phyloP scores from a whole-genome alignment of 1,140 invertebrate species.

The Drosophila saltans region DNA sequence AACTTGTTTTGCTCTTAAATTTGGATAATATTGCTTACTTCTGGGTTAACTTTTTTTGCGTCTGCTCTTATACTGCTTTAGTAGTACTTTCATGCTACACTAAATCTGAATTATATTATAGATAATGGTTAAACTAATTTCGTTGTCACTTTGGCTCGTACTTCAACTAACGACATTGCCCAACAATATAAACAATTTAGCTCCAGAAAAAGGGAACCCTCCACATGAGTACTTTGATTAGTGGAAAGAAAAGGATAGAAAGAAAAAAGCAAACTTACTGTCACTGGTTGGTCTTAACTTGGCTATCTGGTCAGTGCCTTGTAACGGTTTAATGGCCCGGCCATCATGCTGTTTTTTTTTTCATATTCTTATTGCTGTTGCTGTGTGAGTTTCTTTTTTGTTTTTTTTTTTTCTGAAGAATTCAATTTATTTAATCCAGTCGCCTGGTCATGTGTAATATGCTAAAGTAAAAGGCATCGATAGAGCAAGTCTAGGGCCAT shows the following conservation, averaged over 20 bases:
- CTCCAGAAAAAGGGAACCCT: background rate
- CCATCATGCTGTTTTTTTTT: background rate
- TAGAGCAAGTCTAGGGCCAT: constrained; percentile 2
- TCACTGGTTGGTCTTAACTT: background rate
- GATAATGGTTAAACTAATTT: constrained; percentile 10
- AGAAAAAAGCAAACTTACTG: too few species aligned
- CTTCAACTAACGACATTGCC: constrained; percentile 2
- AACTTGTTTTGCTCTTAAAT: too few species aligned
- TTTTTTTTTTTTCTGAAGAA: constrained; percentile 46
- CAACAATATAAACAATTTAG: constrained; percentile 5
- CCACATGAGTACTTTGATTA: too few species aligned
- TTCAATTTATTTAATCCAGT: constrained; percentile 77
- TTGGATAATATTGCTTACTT: too few species aligned
- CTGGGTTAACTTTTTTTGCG: background rate
- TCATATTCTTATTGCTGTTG: constrained; percentile 38
- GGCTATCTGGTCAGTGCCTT: constrained; percentile 2
- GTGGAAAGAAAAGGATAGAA: too few species aligned
- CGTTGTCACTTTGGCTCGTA: constrained; percentile 3
- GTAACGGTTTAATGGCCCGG: constrained; percentile 52
- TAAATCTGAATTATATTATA: constrained; percentile 6
- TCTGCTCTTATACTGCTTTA: background rate
- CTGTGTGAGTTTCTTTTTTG: constrained; percentile 32
- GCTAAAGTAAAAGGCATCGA: constrained; percentile 28
- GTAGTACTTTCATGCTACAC: background rate
- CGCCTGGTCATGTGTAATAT: constrained; percentile 62